A percentile compares a stretch with the other conserved stretches of the same genome.
Evolutionary conservation across 2,888 invertebrate genomes (phyloP).

Genomic region (Prenolepis imparis): DNA sequence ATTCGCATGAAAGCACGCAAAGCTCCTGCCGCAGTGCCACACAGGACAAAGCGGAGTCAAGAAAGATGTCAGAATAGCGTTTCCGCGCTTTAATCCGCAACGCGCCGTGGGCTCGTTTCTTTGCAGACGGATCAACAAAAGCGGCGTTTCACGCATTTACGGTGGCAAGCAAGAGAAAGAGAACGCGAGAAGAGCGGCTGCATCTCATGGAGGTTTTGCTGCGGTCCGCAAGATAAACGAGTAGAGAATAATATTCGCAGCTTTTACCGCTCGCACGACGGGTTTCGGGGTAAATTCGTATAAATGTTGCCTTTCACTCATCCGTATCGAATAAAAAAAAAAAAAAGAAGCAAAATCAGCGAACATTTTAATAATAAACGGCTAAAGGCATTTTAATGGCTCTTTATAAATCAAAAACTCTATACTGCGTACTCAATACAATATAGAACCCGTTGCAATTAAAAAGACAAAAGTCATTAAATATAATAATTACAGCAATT

Average conservation of each 20-base stretch:
- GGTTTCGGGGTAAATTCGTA: slow-evolving; percentile 11
- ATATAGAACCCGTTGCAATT: background rate
- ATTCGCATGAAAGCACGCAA: slow-evolving; percentile 37
- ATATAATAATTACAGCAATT: background rate
- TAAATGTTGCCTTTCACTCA: slow-evolving; percentile 16
- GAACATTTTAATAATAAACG: slow-evolving; percentile 4
- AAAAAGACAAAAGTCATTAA: background rate
- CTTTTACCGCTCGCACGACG: slow-evolving; percentile 11
- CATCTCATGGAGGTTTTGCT: slow-evolving; percentile 56
- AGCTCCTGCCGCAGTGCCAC: slow-evolving; percentile 29
- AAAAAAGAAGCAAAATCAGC: background rate
- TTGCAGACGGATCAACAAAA: slow-evolving; percentile 63
- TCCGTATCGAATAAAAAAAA: background rate
- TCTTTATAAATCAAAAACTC: background rate
- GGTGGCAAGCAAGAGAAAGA: slow-evolving; percentile 35
- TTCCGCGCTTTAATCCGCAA: slow-evolving; percentile 64
- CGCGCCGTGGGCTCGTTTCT: slow-evolving; percentile 55
- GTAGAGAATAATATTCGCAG: slow-evolving; percentile 33
- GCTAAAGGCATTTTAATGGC: background rate
- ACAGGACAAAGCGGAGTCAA: slow-evolving; percentile 33
- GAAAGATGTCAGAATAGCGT: slow-evolving; percentile 55
- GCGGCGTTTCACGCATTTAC: slow-evolving; percentile 49
- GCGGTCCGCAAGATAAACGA: slow-evolving; percentile 49
- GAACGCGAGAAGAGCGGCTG: slow-evolving; percentile 27
- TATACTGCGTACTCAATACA: background rate